These are phyloP conservation scores for Camponotus vicinus DNA, from an alignment of 1,140 invertebrate genomes.

Conservation along the genomic window DNA sequence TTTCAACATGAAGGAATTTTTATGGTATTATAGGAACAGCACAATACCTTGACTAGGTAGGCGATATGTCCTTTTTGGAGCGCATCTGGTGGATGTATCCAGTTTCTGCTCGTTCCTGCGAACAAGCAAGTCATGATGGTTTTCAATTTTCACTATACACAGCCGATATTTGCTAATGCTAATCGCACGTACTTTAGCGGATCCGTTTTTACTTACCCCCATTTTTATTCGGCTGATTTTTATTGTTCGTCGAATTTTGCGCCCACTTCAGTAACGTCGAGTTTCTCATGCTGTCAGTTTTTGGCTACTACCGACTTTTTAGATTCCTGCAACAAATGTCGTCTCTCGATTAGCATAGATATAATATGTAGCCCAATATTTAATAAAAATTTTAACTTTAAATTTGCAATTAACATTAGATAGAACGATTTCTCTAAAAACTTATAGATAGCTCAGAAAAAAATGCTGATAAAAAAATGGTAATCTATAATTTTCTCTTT, in stretches of 20 bases:
- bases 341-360: neutral
- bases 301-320: constrained; percentile 61
- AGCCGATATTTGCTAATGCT: constrained; percentile 27
- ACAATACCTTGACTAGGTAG: constrained; percentile 97
- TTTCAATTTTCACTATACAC: constrained; percentile 30
- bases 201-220: constrained; percentile 69
- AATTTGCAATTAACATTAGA: too few relatives aligned
- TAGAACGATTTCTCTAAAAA: neutral
- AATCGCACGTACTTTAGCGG: neutral
- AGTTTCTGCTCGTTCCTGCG: constrained; percentile 89
- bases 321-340: constrained; percentile 75
- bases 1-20: neutral
- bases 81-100: constrained; percentile 97
- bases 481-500: constrained; percentile 30
- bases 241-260: constrained; percentile 87
- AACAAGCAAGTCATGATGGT: constrained; percentile 72
- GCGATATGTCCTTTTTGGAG: constrained; percentile 97
- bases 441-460: neutral
- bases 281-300: constrained; percentile 85
- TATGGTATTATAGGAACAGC: neutral
- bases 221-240: constrained; percentile 85
- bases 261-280: constrained; percentile 88
- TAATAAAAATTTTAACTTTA: too few relatives aligned
- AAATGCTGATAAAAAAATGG: constrained; percentile 19
- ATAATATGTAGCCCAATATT: neutral